phyloP scores from a whole-genome alignment of 2,797 vertebrate species.

The Melanotaenia nigrans region DNA sequence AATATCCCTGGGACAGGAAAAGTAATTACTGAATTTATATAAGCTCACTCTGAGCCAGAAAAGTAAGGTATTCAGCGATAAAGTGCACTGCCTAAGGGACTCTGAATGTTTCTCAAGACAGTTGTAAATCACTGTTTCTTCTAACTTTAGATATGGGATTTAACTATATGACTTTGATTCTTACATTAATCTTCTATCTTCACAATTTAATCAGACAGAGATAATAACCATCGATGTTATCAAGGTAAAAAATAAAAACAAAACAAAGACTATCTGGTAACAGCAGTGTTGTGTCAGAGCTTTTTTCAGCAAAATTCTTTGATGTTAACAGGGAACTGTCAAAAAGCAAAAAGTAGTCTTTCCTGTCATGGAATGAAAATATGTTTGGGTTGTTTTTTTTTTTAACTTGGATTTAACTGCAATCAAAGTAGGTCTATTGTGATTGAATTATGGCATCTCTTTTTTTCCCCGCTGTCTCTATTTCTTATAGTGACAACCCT shows the following conservation, averaged over 20 bases:
- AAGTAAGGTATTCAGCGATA: slow-evolving; percentile 60
- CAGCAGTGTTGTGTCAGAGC: not conserved
- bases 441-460: too few relatives aligned
- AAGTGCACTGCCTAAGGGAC: slow-evolving; percentile 53
- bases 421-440: not conserved
- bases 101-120: slow-evolving; percentile 45
- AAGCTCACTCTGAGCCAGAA: slow-evolving; percentile 59
- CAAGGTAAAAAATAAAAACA: slow-evolving; percentile 3
- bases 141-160: slow-evolving; percentile 22
- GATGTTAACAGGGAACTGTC: not conserved
- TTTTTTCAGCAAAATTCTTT: not conserved
- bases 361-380: not conserved
- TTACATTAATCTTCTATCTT: not conserved
- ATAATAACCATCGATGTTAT: not conserved
- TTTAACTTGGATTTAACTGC: not conserved
- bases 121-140: slow-evolving; percentile 67
- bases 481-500: not conserved
- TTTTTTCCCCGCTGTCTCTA: too few relatives aligned
- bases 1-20: slow-evolving; percentile 45
- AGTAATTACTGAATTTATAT: slow-evolving; percentile 52
- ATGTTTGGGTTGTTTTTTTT: not conserved
- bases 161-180: slow-evolving; percentile 26
- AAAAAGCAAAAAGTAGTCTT: not conserved
- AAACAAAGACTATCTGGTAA: too few relatives aligned
- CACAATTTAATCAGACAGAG: not conserved